phyloP scores from a whole-genome alignment of 2,797 vertebrate species.

The Gymnoscopelus microlampas region DNA sequence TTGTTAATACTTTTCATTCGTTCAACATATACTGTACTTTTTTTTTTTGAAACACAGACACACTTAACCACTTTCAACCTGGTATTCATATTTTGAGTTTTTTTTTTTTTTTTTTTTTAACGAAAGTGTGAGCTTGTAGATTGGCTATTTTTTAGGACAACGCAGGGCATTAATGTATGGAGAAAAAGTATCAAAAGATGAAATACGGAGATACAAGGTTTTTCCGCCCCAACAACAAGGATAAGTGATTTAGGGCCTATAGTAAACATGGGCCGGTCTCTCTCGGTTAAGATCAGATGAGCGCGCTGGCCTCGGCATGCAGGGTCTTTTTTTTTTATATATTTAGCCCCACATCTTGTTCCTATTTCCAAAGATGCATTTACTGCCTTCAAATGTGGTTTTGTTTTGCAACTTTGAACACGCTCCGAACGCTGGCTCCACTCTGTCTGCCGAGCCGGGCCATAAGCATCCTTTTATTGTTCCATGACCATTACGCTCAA shows the following conservation, averaged over 20 bases:
- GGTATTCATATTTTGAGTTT: no score
- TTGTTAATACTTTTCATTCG: no score
- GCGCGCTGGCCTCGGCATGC: conserved; percentile 17
- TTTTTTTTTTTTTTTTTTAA: no score
- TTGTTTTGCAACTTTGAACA: conserved; percentile 70
- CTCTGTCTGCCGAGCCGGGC: conserved; percentile 67
- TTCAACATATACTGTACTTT: no score
- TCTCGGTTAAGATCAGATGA: conserved; percentile 36
- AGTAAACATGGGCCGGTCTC: conserved; percentile 29
- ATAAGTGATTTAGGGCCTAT: conserved; percentile 17
- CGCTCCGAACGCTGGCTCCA: conserved; percentile 69
- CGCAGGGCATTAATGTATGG: no score
- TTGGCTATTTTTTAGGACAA: no score
- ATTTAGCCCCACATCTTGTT: conserved; percentile 64
- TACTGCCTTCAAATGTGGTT: conserved; percentile 70
- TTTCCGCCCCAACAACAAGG: no score
- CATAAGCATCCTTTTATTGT: conserved; percentile 75
- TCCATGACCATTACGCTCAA: conserved; percentile 64
- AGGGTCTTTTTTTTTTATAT: conserved; percentile 35
- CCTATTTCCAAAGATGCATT: conserved; percentile 68
- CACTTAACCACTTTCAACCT: no score
- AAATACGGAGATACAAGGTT: no score
- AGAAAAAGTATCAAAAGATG: no score
- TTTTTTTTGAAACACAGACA: no score
- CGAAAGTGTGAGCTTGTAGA: no score